These are phyloP conservation scores for Oligia fasciuncula DNA, from an alignment of 2,888 invertebrate genomes.

Conservation along the genomic window DNA sequence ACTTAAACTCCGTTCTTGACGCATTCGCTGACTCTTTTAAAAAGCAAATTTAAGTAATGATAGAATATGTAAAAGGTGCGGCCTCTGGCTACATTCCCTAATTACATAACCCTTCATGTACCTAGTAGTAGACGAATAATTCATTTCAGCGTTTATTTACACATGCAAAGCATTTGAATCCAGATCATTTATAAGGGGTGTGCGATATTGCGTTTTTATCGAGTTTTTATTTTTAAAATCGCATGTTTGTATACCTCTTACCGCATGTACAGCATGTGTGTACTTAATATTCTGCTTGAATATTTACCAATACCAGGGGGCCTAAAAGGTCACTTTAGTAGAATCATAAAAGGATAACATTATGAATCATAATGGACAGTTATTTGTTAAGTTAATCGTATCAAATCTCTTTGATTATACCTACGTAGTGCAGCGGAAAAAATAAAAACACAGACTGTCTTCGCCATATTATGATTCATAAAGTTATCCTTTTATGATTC, in stretches of 20 bases:
- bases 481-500: too few species aligned
- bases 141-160: constrained; percentile 22
- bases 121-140: constrained; percentile 16
- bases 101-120: constrained; percentile 39
- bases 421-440: too few species aligned
- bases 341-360: too few species aligned
- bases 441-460: too few species aligned
- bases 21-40: constrained; percentile 10
- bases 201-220: not conserved
- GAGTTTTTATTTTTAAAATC: not conserved
- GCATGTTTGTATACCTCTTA: not conserved
- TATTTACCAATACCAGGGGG: not conserved
- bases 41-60: constrained; percentile 27
- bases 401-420: too few species aligned
- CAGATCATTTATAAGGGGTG: not conserved
- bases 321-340: too few species aligned
- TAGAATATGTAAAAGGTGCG: constrained; percentile 19
- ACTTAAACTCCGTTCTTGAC: not conserved
- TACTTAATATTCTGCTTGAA: constrained; percentile 18
- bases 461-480: too few species aligned
- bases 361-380: too few species aligned
- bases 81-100: constrained; percentile 14
- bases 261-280: not conserved
- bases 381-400: too few species aligned
- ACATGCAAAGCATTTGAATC: constrained; percentile 10